A percentile compares a stretch with the other conserved stretches of the same genome.
These are phyloP conservation scores for Ctenopoma multispine DNA, from an alignment of 2,797 vertebrate genomes.

Conservation along the genomic window DNA sequence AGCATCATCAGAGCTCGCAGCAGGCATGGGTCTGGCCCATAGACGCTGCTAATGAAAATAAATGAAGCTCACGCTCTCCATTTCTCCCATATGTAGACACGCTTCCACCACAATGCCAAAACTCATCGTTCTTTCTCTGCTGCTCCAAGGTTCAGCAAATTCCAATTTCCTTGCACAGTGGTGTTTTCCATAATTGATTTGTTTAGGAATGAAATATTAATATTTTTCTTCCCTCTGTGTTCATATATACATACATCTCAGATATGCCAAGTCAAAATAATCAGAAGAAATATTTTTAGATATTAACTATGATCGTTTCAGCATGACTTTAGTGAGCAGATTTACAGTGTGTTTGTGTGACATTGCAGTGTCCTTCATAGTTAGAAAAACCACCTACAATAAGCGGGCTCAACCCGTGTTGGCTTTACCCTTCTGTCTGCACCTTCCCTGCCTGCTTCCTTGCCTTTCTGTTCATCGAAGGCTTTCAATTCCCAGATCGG, in stretches of 20 bases:
- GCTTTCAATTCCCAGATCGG: constrained; percentile 84
- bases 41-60: constrained; percentile 80
- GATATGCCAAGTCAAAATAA: constrained; percentile 2
- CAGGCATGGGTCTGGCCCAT: constrained; percentile 64
- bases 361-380: constrained; percentile 67
- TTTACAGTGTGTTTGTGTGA: constrained; percentile 48
- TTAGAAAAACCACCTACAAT: constrained; percentile 49
- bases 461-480: constrained; percentile 80
- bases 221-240: constrained; percentile 9
- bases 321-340: constrained; percentile 10
- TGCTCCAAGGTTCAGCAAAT: constrained; percentile 39
- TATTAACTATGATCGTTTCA: constrained; percentile 13
- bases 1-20: constrained; percentile 62
- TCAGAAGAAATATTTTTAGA: constrained; percentile 9
- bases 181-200: constrained; percentile 40
- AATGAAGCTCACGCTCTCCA: constrained; percentile 71
- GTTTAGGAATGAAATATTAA: constrained; percentile 23
- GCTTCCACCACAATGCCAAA: constrained; percentile 54
- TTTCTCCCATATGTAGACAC: constrained; percentile 51
- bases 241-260: constrained; percentile 21
- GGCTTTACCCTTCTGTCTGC: constrained; percentile 69
- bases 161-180: constrained; percentile 36
- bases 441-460: constrained; percentile 74
- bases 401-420: constrained; percentile 65
- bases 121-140: constrained; percentile 49